These are phyloP conservation scores for Pseudocheirus occidentalis DNA, from an alignment of 2,797 vertebrate species.

Conservation along the genomic window DNA sequence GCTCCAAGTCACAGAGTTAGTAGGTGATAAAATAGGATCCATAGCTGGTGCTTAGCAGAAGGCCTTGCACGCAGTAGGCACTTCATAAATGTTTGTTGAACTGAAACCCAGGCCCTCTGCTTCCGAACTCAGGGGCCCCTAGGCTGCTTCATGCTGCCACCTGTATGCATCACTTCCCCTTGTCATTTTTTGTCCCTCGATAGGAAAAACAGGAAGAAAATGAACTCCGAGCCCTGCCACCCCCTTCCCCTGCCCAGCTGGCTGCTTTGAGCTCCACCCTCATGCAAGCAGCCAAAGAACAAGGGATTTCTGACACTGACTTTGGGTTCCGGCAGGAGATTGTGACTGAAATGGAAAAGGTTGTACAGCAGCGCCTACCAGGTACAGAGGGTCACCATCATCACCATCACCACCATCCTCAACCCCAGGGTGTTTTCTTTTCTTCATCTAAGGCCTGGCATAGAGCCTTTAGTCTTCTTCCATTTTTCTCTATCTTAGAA, in stretches of 20 bases:
- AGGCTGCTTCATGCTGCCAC: neutral
- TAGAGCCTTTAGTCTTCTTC: constrained; percentile 50
- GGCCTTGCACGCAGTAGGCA: neutral
- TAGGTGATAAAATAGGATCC: neutral
- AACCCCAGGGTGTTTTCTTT: constrained; percentile 9
- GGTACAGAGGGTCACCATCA: constrained; percentile 83
- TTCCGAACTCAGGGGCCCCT: neutral
- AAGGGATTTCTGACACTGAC: constrained; percentile 95
- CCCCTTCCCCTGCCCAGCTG: constrained; percentile 90
- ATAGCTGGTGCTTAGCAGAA: neutral
- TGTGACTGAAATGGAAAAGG: constrained; percentile 92
- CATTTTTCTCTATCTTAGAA: constrained; percentile 37
- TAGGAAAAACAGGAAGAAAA: constrained; percentile 99
- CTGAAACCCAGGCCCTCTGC: neutral
- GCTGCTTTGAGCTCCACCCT: constrained; percentile 90
- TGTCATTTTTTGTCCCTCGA: constrained; percentile 52
- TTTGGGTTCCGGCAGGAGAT: constrained; percentile 89
- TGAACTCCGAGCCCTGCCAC: constrained; percentile 92
- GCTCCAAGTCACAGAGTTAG: neutral
- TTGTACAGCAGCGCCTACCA: constrained; percentile 90
- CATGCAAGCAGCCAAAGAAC: constrained; percentile 87
- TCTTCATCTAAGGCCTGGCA: constrained; percentile 35
- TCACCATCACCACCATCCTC: constrained; percentile 49
- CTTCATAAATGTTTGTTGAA: neutral
- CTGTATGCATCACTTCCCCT: neutral